Evolutionary conservation across 2,888 invertebrate genomes (phyloP).

Genomic region (Troilus luridus): DNA sequence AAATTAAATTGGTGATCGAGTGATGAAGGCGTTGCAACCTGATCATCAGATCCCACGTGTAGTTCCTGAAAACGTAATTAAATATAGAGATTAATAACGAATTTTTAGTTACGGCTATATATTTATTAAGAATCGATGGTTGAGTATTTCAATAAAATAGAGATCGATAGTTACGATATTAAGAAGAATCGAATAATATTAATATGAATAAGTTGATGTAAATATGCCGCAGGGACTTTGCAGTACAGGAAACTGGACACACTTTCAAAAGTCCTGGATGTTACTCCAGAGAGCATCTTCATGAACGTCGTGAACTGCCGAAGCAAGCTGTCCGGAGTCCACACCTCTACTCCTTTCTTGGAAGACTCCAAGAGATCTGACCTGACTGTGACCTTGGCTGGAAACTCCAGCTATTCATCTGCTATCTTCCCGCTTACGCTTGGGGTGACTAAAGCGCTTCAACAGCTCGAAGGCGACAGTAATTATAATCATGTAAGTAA

Average conservation of each 20-base stretch:
- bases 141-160: too few relatives aligned
- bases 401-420: constrained; percentile 50
- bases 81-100: too few relatives aligned
- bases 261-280: constrained; percentile 46
- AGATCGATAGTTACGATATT: too few relatives aligned
- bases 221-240: constrained; percentile 38
- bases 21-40: too few relatives aligned
- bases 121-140: too few relatives aligned
- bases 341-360: constrained; percentile 46
- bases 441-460: constrained; percentile 55
- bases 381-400: constrained; percentile 41
- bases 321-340: constrained; percentile 13
- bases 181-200: too few relatives aligned
- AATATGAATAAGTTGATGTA: too few relatives aligned
- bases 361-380: constrained; percentile 25
- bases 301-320: constrained; percentile 51
- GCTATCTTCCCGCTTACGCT: constrained; percentile 56
- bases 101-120: too few relatives aligned
- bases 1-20: too few relatives aligned
- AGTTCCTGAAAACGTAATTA: too few relatives aligned
- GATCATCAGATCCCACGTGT: too few relatives aligned
- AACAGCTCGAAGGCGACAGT: constrained; percentile 27
- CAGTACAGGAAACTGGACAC: constrained; percentile 53
- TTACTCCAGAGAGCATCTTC: constrained; percentile 46
- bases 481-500: constrained; percentile 40